Evolutionary conservation across 2,888 invertebrate genomes (phyloP), one percentile per base, ranked within the genome.

Genomic region (Poecilus cupreus): DNA sequence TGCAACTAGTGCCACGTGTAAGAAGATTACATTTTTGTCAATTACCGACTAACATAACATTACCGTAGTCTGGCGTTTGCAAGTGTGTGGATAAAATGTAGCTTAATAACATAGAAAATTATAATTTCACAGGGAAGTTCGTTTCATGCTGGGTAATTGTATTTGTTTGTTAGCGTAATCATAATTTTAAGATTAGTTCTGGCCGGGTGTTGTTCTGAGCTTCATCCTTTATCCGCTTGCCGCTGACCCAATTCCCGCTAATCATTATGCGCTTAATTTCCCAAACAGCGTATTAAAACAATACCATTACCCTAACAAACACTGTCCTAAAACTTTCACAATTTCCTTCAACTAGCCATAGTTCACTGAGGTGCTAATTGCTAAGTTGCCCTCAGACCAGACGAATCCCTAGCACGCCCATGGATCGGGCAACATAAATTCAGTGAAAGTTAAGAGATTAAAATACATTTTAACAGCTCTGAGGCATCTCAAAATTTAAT

Each of bases 261-360:
- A 60, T 77, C 60, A 77, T 60, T 57, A 77, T 77, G 60, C 24
- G 77, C 60, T 77, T 39, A 77, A 77, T 77, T 60, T 43, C 60
- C 24, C 77, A 60, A 60, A 77, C 77, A 77, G 46, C 39, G 39
- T 77, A 77, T 77, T 77, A 77, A 60, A 77, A 77, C 77, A 77
- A 77, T 77, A 60, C 77, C 60, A 77, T 77, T 72, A 22, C 46
- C 72, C 43, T 43, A 20, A 46, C 72, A 72, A 43, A 72, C 72
- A 26, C 49, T 43, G 43, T n/a, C 20, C 22, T 8, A 20, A 72
- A 70, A 72, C 72, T 72, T 72, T 72, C 72, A 72, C 43, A 72
- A 72, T 72, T 72, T 72, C 72, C 72, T 72, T 72, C 37, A 18
- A 68, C 26, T 20, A 60, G 60, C 26, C n/a, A 60, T 60, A 24